Evolutionary conservation across 2,113 vertebrate genomes (phyloP).

Genomic region (Ptilonorhynchus violaceus): DNA sequence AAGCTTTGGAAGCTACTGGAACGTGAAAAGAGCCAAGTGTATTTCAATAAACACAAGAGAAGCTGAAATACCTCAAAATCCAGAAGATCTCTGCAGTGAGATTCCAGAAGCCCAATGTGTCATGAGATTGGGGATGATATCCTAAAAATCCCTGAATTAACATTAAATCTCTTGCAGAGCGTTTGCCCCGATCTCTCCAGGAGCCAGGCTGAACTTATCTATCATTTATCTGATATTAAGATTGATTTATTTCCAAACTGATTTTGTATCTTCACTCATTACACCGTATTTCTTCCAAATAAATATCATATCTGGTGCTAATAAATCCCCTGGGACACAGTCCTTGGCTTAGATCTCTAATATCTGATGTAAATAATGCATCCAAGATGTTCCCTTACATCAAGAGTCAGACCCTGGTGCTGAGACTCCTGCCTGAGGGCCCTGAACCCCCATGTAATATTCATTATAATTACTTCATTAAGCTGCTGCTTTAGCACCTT

Average conservation of each 20-base stretch:
- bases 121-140: neutral
- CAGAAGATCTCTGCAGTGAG: neutral
- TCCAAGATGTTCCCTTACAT: constrained; percentile 8
- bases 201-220: neutral
- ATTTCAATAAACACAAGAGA: neutral
- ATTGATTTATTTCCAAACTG: neutral
- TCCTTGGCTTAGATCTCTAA: neutral
- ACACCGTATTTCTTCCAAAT: neutral
- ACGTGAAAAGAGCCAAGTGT: neutral
- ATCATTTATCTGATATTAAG: neutral
- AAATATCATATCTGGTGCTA: neutral
- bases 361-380: constrained; percentile 38
- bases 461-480: constrained; percentile 32
- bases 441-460: neutral
- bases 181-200: neutral
- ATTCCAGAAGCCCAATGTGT: neutral
- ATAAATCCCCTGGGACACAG: neutral
- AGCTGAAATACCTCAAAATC: neutral
- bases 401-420: neutral
- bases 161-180: neutral
- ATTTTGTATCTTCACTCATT: neutral
- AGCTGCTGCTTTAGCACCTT: neutral
- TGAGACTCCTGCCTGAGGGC: neutral
- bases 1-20: neutral
- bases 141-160: neutral